These are phyloP conservation scores for Tauraco erythrolophus DNA, from an alignment of 2,113 vertebrate genomes.

Conservation along the genomic window DNA sequence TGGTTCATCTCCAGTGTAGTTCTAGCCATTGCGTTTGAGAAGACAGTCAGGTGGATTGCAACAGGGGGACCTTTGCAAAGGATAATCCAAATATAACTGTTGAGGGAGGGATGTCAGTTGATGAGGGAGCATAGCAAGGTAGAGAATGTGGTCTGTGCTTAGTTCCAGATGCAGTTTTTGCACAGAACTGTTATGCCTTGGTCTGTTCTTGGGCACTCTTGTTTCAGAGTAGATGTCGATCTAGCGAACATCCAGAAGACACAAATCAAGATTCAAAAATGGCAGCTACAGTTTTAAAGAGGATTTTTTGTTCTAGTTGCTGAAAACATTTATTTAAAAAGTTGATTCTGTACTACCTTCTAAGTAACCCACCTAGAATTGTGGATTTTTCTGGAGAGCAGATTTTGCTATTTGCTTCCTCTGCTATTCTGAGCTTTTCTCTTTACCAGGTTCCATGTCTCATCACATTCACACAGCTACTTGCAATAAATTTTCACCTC, in stretches of 20 bases:
- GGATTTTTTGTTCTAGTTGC: background rate
- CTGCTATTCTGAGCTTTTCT: background rate
- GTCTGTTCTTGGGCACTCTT: background rate
- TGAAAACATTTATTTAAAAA: background rate
- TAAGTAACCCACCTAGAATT: background rate
- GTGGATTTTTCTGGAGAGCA: background rate
- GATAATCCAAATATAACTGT: background rate
- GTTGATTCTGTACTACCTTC: background rate
- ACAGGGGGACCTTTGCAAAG: background rate
- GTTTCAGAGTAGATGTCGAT: background rate
- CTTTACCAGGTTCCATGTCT: background rate
- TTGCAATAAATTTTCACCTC: background rate
- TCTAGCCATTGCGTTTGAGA: background rate
- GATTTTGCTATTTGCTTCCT: background rate
- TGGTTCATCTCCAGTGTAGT: background rate
- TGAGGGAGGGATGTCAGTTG: background rate
- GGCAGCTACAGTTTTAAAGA: background rate
- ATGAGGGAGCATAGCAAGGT: background rate
- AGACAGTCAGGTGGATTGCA: background rate
- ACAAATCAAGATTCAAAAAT: background rate
- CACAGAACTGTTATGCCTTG: background rate
- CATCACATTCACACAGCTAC: background rate
- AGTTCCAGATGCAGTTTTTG: background rate
- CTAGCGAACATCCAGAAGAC: background rate
- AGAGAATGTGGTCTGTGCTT: background rate